phyloP scores from a whole-genome alignment of 2,888 invertebrate genomes.

The Geotrupes spiniger region DNA sequence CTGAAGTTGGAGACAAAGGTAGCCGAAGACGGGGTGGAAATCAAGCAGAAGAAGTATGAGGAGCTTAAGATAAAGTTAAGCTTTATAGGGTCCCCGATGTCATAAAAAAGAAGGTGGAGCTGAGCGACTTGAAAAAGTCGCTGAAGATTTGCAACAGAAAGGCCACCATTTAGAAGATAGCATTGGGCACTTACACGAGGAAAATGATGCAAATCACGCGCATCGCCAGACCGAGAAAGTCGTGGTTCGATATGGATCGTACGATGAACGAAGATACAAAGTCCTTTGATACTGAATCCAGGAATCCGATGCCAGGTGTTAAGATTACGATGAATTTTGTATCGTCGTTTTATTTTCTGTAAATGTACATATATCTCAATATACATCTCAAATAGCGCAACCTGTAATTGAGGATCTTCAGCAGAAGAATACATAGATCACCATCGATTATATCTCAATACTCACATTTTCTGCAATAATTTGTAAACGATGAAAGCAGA shows the following conservation, averaged over 20 bases:
- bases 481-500: too few species aligned
- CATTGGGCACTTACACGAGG: slow-evolving; percentile 37
- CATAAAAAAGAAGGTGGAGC: slow-evolving; percentile 54
- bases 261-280: too few species aligned
- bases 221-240: slow-evolving; percentile 14
- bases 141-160: slow-evolving; percentile 33
- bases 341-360: neutral
- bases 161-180: slow-evolving; percentile 27
- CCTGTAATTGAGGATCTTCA: too few species aligned
- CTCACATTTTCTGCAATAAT: too few species aligned
- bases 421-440: too few species aligned
- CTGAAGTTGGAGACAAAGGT: slow-evolving; percentile 49
- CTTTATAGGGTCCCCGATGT: slow-evolving; percentile 54
- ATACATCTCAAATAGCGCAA: too few species aligned
- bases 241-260: slow-evolving; percentile 20
- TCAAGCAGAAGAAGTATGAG: slow-evolving; percentile 45
- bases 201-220: slow-evolving; percentile 38
- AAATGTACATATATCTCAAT: too few species aligned
- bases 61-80: slow-evolving; percentile 52
- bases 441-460: too few species aligned
- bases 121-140: slow-evolving; percentile 50
- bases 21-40: slow-evolving; percentile 49
- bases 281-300: too few species aligned
- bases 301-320: neutral
- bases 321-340: neutral